Percentiles rank a stretch among this genome's conserved stretches.
Evolutionary conservation across 1,140 invertebrate genomes (phyloP).

Genomic region (Drosophila jambulina): DNA sequence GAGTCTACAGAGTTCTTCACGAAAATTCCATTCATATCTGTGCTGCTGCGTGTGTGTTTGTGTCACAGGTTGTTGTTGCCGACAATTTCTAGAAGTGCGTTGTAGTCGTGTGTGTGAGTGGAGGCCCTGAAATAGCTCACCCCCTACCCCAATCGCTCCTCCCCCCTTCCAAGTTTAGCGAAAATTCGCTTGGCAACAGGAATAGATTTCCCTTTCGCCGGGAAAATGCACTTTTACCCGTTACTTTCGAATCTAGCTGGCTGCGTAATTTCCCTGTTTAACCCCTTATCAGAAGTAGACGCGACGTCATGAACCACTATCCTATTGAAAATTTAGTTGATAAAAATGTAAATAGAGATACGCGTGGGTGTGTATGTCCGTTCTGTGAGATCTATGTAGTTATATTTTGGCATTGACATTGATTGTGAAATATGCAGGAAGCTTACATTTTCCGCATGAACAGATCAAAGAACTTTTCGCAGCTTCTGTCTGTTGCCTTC

Average conservation of each 20-base stretch:
- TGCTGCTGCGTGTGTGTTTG: background rate
- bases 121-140: slow-evolving; percentile 57
- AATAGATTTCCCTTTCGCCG: slow-evolving; percentile 28
- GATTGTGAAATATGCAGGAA: slow-evolving; percentile 31
- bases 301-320: background rate
- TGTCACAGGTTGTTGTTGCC: slow-evolving; percentile 55
- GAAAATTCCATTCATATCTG: slow-evolving; percentile 2
- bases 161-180: background rate
- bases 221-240: slow-evolving; percentile 23
- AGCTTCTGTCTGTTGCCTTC: background rate
- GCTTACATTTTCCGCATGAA: background rate
- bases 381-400: no score
- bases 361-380: background rate
- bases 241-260: background rate
- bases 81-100: slow-evolving; percentile 59
- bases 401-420: slow-evolving; percentile 5
- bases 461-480: background rate
- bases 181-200: slow-evolving; percentile 66
- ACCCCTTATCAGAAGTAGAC: slow-evolving; percentile 13
- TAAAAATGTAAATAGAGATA: slow-evolving; percentile 10
- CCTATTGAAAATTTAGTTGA: background rate
- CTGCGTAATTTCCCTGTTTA: slow-evolving; percentile 8
- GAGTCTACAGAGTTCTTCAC: background rate
- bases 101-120: slow-evolving; percentile 21
- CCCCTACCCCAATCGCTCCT: slow-evolving; percentile 11